Conservation (phyloP, 2,113 vertebrate genomes). For the human region GRCh38 chr21:40542501-40543000, state of each 20-base stretch:
- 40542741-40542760: neutral
- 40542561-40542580: neutral
- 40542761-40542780: neutral
- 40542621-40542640: neutral
- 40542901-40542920: neutral
- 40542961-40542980: neutral
- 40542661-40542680: neutral
- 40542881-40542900: neutral
- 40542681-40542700: neutral
- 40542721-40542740: neutral
- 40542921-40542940: rapidly evolving
- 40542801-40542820: neutral
- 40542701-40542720: neutral
- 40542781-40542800: neutral
- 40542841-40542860: neutral
- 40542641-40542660: neutral
- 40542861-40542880: rapidly evolving
- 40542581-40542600: neutral
- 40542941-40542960: neutral
- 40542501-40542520: too few species aligned
- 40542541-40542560: neutral
- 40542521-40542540: neutral
- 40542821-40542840: neutral
- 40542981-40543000: neutral
- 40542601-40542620: neutral